Base-by-base conservation (phyloP, 2,113 vertebrate genomes). In the Cromileptes altivelis region DNA sequence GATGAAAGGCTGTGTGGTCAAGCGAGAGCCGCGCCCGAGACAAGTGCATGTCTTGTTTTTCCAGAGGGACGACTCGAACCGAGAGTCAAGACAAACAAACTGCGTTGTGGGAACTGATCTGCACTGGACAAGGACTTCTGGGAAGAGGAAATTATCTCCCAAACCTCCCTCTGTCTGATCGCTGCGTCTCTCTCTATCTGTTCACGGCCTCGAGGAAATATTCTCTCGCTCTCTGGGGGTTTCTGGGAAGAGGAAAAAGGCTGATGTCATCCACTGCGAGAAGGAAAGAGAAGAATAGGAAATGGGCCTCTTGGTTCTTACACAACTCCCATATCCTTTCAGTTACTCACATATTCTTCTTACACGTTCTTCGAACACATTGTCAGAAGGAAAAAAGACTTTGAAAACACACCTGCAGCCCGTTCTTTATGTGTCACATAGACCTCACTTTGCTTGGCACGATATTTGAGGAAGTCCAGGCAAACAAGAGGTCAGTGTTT, bases 181-280 rank as follows among this genome's bases (percentile, higher is more conserved):
- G 9, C 61, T 2, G 70, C 19, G 14, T 64, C 50, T 64, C 23
- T 8, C 77, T 83, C 49, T 74, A 62, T 89, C 78, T 68, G 57
- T 40, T 18, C 61, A 45, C 53, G 73, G 53, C 17, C 81, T 85
- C 55, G 27, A 78, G 82, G 90, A 87, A 90, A 85, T 62, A 61
- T 25, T 49, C 60, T 37, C 27, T 53, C 60, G 21, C 74, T 65
- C 86, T 70, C 84, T 17, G 64, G 74, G 47, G 83, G 71, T 17
- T 85, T 86, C 75, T 90, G 87, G 84, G 92, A 90, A 91, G 76
- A 87, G 85, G 89, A 86, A 92, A 57, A 45, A n/a, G 10, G 82
- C n/a, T 87, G 84, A 90, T 82, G 85, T 93, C 89, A 93, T 65
- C 19, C 53, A 52, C 81, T 88, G 84, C 86, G 80, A 82, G 75